phyloP scores from a whole-genome alignment of 2,888 invertebrate genomes.

The Rugalucina vietnamica region DNA sequence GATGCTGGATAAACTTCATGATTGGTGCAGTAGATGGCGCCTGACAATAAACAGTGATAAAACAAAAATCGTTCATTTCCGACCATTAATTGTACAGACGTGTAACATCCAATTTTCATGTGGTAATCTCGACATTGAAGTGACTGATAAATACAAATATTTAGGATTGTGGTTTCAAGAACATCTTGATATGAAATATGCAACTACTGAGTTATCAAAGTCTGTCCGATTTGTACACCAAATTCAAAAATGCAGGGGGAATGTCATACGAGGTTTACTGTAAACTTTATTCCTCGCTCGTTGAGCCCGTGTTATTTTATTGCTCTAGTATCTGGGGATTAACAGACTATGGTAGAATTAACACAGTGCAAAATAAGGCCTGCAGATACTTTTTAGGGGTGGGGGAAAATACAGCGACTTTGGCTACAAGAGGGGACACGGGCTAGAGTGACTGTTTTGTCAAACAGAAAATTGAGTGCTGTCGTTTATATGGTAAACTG shows the following conservation, averaged over 20 bases:
- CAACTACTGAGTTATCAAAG: slow-evolving; percentile 22
- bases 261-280: slow-evolving; percentile 14
- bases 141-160: slow-evolving; percentile 13
- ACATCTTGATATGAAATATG: not conserved
- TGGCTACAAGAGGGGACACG: slow-evolving; percentile 1
- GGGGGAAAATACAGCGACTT: not conserved
- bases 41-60: slow-evolving; percentile 27
- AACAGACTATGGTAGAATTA: not conserved
- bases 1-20: slow-evolving; percentile 15
- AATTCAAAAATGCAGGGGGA: slow-evolving; percentile 5
- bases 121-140: slow-evolving; percentile 5
- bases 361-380: slow-evolving; percentile 7
- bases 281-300: slow-evolving; percentile 1
- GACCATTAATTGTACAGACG: not conserved
- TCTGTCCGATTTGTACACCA: slow-evolving; percentile 1
- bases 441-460: slow-evolving; percentile 3
- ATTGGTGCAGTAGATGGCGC: slow-evolving; percentile 37
- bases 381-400: slow-evolving; percentile 8
- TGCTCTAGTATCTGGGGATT: slow-evolving; percentile 5
- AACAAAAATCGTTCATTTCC: slow-evolving; percentile 36
- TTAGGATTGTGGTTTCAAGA: slow-evolving; percentile 14
- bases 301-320: slow-evolving; percentile 11
- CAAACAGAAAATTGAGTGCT: slow-evolving; percentile 4
- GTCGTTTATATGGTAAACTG: not conserved
- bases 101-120: slow-evolving; percentile 10